phyloP scores from a whole-genome alignment of 1,140 invertebrate genomes.

The Dufourea novaeangliae region DNA sequence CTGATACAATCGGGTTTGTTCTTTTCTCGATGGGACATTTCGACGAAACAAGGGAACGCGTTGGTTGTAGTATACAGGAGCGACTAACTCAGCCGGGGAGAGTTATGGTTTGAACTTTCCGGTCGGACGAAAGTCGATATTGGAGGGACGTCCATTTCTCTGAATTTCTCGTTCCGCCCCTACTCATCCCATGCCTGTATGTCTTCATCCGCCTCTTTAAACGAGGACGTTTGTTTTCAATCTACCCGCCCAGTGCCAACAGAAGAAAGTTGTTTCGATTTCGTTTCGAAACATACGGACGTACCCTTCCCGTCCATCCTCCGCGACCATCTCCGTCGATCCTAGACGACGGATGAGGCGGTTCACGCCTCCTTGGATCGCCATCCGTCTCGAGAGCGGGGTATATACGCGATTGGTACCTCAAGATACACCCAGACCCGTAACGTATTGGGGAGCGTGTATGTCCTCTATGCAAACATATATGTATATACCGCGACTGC shows the following conservation, averaged over 20 bases:
- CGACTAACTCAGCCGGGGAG: too few relatives aligned
- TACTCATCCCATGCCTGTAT: too few relatives aligned
- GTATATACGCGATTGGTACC: too few relatives aligned
- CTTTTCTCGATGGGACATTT: not conserved
- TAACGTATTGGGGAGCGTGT: conserved; percentile 31
- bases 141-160: not conserved
- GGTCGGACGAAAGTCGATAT: not conserved
- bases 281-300: not conserved
- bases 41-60: not conserved
- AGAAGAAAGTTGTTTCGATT: conserved; percentile 8
- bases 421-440: too few relatives aligned
- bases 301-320: not conserved
- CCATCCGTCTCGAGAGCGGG: not conserved
- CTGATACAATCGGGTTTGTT: not conserved
- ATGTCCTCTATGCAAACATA: conserved; percentile 48
- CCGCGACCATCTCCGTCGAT: not conserved
- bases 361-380: conserved; percentile 21
- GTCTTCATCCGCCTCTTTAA: not conserved
- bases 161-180: not conserved
- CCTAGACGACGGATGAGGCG: too few relatives aligned
- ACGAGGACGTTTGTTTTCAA: not conserved
- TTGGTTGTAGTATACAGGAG: too few relatives aligned
- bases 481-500: conserved; percentile 47
- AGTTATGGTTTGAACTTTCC: too few relatives aligned
- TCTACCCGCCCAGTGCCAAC: not conserved